A percentile compares a stretch with the other conserved stretches of the same genome.
Conservation (phyloP, 2,797 vertebrate genomes). For the Syncerus caffer region DNA sequence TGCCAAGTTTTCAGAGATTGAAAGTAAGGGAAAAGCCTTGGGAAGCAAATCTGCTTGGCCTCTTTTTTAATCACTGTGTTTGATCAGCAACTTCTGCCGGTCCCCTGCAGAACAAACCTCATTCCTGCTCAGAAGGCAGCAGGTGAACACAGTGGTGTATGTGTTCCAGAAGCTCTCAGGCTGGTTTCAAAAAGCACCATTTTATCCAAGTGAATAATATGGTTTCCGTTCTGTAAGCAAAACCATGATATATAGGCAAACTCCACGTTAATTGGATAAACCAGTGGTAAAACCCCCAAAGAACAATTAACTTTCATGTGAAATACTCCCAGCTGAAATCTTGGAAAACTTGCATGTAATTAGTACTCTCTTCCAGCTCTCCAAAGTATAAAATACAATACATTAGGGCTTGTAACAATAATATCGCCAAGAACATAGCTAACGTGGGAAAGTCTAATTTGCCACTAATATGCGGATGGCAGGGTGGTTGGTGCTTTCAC, state of each 20-base stretch:
- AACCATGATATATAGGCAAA: conserved; percentile 78
- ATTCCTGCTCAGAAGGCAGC: neutral
- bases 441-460: neutral
- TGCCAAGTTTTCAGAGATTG: neutral
- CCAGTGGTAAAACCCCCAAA: conserved; percentile 77
- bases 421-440: conserved; percentile 53
- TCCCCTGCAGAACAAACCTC: neutral
- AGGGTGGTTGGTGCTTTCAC: conserved; percentile 35
- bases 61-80: neutral
- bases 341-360: conserved; percentile 81
- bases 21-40: neutral
- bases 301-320: conserved; percentile 82
- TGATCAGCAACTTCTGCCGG: neutral
- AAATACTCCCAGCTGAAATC: conserved; percentile 81
- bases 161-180: neutral
- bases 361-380: conserved; percentile 76
- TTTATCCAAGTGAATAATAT: conserved; percentile 63
- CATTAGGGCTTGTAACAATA: conserved; percentile 67
- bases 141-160: neutral
- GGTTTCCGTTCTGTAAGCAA: conserved; percentile 74
- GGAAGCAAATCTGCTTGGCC: neutral
- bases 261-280: conserved; percentile 82
- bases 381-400: conserved; percentile 74
- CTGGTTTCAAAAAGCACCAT: conserved; percentile 29
- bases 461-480: conserved; percentile 5